Conservation (phyloP, 2,797 vertebrate species). For the Gymnothorax reevesii region DNA sequence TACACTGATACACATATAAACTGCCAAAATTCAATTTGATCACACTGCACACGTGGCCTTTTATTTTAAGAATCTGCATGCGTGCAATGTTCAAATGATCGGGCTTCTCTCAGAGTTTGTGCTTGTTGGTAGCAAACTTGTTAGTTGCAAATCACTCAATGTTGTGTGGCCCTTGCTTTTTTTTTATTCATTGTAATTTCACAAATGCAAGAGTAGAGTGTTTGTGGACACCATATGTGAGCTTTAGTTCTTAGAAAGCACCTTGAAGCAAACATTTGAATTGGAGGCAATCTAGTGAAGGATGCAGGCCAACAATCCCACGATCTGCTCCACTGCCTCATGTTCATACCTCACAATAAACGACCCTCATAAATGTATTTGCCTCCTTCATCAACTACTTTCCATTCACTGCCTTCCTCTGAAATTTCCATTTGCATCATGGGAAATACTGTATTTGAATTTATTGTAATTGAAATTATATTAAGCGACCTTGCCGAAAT, state of each 20-base stretch:
- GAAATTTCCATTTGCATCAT: background rate
- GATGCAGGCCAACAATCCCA: conserved; percentile 24
- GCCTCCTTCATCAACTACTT: background rate
- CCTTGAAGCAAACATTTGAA: conserved; percentile 12
- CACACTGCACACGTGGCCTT: background rate
- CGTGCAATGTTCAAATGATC: background rate
- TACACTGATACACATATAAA: background rate
- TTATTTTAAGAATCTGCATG: background rate
- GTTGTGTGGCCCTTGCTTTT: too few species aligned
- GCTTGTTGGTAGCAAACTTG: too few species aligned
- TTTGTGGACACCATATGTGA: conserved; percentile 22
- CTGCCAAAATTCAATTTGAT: background rate
- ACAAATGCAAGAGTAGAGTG: background rate
- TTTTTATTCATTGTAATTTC: conserved; percentile 31
- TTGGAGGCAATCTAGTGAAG: background rate
- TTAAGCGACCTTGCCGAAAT: background rate
- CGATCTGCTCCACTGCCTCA: conserved; percentile 42
- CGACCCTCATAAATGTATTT: background rate
- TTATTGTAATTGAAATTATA: background rate
- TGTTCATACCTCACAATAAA: conserved; percentile 32
- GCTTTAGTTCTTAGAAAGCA: conserved; percentile 19
- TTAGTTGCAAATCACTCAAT: too few species aligned
- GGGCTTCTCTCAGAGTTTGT: too few species aligned
- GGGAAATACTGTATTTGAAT: background rate
- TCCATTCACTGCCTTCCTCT: background rate